A percentile compares a stretch with the other conserved stretches of the same genome.
These are phyloP conservation scores for Drosophila kambysellisi DNA, from an alignment of 2,888 invertebrate species.

Conservation along the genomic window DNA sequence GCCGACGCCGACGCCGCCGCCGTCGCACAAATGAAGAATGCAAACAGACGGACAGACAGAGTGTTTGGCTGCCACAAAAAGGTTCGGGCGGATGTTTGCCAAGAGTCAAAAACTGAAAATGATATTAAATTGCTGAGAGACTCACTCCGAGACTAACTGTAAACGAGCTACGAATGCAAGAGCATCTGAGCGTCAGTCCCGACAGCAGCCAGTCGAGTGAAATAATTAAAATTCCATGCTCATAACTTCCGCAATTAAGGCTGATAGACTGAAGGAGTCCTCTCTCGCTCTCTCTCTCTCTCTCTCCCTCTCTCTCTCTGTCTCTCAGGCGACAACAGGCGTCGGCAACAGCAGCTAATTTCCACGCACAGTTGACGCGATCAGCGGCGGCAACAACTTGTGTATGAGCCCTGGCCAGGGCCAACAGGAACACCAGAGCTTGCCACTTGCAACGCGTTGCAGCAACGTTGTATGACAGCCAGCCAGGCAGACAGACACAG, in stretches of 20 bases:
- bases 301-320: neutral
- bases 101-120: conserved; percentile 37
- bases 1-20: conserved; percentile 25
- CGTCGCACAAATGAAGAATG: conserved; percentile 62
- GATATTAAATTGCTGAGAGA: conserved; percentile 6
- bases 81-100: conserved; percentile 72
- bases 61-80: conserved; percentile 44
- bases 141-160: conserved; percentile 56
- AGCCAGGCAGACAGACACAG: conserved; percentile 25
- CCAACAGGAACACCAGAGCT: conserved; percentile 28
- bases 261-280: conserved; percentile 55
- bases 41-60: conserved; percentile 53
- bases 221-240: conserved; percentile 81
- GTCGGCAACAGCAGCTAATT: conserved; percentile 73
- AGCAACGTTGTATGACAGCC: conserved; percentile 33
- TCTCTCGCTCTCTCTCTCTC: conserved; percentile 12
- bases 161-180: conserved; percentile 66
- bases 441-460: conserved; percentile 45
- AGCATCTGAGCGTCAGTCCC: conserved; percentile 12
- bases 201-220: conserved; percentile 54
- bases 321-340: conserved; percentile 40
- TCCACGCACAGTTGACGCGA: conserved; percentile 79
- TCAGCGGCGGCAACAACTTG: conserved; percentile 35
- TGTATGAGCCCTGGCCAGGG: conserved; percentile 43
- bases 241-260: conserved; percentile 82